Base-by-base conservation (phyloP, 2,113 vertebrate species). In the Corvus hawaiiensis region DNA sequence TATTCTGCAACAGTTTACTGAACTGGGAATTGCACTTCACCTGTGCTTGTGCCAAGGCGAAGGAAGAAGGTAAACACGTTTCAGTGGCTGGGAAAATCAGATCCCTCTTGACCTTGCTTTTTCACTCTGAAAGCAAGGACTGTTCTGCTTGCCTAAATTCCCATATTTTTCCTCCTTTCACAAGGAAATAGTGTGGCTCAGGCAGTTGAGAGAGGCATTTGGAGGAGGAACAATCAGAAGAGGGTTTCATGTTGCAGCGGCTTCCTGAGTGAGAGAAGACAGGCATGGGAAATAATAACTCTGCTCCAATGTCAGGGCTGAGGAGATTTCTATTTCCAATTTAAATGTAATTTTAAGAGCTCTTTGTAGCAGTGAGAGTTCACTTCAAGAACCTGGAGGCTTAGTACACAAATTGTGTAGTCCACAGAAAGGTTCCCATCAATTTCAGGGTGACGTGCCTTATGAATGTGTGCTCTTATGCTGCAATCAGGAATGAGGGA, bases 341-440 rank as follows among this genome's bases (percentile, higher is more conserved):
- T 96, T 94, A 96, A 94, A 96, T 94, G 91, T 91, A 91, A 96
- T 95, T 97, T 96, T 96, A 97, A 96, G 85, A 88, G 67, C 90
- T 90, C 79, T 94, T 87, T 78, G 71, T 91, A 83, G 82, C 89
- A 96, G 78, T 1, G 0, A 93, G 71, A 44, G 75, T 74, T 95
- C 61, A 63, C 76, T 94, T 94, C 59, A 90, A 88, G 88, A 97
- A 94, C 63, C 43, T 62, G 35, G 51, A 93, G 79, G 37, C 64
- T 95, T 93, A 86, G 90, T 86, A 92, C 68, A 95, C 75, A 95
- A 93, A 90, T 52, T 62, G 66, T 88, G 52, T 64, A 88, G 92
- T n/a, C 92, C 56, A 95, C 68, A 78, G 64, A 94, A 80, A 94
- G 30, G 79, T 67, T 95, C 75, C 63, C 83, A 78, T 94, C 83